Base-by-base conservation (phyloP, 2,888 invertebrate species). In the Ypsolopha sequella region DNA sequence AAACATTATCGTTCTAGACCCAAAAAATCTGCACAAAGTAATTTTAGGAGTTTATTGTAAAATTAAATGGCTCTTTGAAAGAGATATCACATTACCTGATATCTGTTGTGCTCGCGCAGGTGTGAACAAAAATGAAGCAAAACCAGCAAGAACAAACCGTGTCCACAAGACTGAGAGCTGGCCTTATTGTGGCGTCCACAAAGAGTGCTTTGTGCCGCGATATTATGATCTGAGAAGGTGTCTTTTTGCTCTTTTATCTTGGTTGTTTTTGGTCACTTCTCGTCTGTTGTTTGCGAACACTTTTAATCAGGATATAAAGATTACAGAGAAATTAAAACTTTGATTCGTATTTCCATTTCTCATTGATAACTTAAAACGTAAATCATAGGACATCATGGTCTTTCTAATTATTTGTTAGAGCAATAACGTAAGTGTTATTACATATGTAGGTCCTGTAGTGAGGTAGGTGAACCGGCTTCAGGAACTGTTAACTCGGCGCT, bases 111-210 rank as follows among this genome's bases (percentile, higher is more conserved):
- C 75, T 65, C 70, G 58, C 69, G 70, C 76, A 76, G 80, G 82
- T 75, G 84, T 77, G 66, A 82, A 76, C 63, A 73, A 80, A 81
- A 82, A 80, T 75, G 62, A 73, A 80, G 63, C 70, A 80, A 67
- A 66, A 65, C 9, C 33, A 8, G 10, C n/a, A 33, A 24, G 24
- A 9, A 13, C 39, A 11, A 39, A 33, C 24, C 3, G 6, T 33
- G 38, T 24, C 13, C 36, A 35, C 70, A 79, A 67, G 66, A 64
- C 14, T 39, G 33, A 36, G 46, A 46, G 44, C 41, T 41, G 14
- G 41, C 8, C 24, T 14, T n/a, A 52, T 52, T 38, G 52, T 52
- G 51, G n/a, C 47, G 13, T 9, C 8, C 34, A 46, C 46, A 46
- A 46, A 24, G 43, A 13, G 46, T 11, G 47, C 58, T 56, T 63